These are phyloP conservation scores for Alsophila aescularia DNA, from an alignment of 2,888 invertebrate species.

Conservation along the genomic window DNA sequence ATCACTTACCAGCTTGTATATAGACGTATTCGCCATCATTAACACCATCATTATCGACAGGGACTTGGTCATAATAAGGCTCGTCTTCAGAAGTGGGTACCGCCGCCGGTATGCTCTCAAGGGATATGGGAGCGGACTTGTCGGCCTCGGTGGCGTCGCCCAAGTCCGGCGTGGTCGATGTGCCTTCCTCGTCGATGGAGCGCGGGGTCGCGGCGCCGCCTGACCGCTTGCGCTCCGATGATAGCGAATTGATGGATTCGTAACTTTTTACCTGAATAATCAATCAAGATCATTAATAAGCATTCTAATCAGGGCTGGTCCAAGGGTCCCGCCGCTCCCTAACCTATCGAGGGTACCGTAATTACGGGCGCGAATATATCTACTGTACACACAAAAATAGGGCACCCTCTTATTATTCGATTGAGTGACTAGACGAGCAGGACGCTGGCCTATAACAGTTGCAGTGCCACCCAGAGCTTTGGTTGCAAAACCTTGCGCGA, in stretches of 20 bases:
- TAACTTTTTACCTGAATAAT: slow-evolving; percentile 85
- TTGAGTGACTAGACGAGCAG: too few relatives aligned
- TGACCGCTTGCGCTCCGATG: slow-evolving; percentile 84
- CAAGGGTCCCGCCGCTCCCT: too few relatives aligned
- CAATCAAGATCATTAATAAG: not conserved
- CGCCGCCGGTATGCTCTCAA: slow-evolving; percentile 71
- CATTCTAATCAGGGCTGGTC: too few relatives aligned
- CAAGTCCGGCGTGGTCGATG: slow-evolving; percentile 69
- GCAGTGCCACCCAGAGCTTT: too few relatives aligned
- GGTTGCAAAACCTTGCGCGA: too few relatives aligned
- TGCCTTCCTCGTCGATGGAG: slow-evolving; percentile 76
- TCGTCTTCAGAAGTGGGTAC: slow-evolving; percentile 80
- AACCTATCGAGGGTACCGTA: too few relatives aligned
- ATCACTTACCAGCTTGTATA: slow-evolving; percentile 86
- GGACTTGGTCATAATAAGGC: slow-evolving; percentile 90
- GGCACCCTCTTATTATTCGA: too few relatives aligned
- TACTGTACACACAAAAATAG: too few relatives aligned
- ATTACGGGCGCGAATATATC: too few relatives aligned
- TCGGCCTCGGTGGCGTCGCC: slow-evolving; percentile 64
- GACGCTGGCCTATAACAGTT: too few relatives aligned
- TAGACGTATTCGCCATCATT: slow-evolving; percentile 90
- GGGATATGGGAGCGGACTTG: slow-evolving; percentile 72
- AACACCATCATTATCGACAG: slow-evolving; percentile 78
- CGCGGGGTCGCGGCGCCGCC: slow-evolving; percentile 81
- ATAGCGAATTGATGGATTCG: slow-evolving; percentile 86